Conservation (phyloP, 2,797 vertebrate genomes). For the Chiloscyllium punctatum region DNA sequence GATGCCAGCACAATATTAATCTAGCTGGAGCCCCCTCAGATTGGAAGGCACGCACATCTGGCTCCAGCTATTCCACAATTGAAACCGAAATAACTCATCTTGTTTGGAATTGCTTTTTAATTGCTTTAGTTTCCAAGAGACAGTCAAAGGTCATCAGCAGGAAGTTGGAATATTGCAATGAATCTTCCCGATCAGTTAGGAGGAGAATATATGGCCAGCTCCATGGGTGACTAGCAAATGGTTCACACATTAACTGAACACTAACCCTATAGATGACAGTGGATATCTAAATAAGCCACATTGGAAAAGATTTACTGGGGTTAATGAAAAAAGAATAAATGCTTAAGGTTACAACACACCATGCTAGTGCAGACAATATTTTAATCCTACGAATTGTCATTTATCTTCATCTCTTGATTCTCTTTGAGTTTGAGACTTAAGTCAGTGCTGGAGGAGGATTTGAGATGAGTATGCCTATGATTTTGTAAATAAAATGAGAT, state of each 20-base stretch:
- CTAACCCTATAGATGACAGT: conserved; percentile 55
- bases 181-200: conserved; percentile 51
- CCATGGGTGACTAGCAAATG: conserved; percentile 46
- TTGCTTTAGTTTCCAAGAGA: conserved; percentile 60
- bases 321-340: conserved; percentile 57
- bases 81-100: conserved; percentile 50
- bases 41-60: conserved; percentile 60
- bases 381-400: background rate
- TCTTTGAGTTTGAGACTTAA: background rate
- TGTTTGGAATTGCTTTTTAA: conserved; percentile 51
- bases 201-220: conserved; percentile 54
- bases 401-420: background rate
- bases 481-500: background rate
- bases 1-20: conserved; percentile 71
- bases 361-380: background rate
- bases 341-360: background rate
- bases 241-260: conserved; percentile 57
- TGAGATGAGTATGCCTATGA: background rate
- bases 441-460: background rate
- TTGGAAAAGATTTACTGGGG: conserved; percentile 55
- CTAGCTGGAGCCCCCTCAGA: conserved; percentile 48
- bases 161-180: conserved; percentile 49
- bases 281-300: conserved; percentile 56
- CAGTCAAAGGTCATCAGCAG: conserved; percentile 64
- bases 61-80: conserved; percentile 61